Percentiles rank a stretch among this genome's conserved stretches.
Evolutionary conservation across 2,797 vertebrate species (phyloP).

Genomic region (Darevskia nairensis): DNA sequence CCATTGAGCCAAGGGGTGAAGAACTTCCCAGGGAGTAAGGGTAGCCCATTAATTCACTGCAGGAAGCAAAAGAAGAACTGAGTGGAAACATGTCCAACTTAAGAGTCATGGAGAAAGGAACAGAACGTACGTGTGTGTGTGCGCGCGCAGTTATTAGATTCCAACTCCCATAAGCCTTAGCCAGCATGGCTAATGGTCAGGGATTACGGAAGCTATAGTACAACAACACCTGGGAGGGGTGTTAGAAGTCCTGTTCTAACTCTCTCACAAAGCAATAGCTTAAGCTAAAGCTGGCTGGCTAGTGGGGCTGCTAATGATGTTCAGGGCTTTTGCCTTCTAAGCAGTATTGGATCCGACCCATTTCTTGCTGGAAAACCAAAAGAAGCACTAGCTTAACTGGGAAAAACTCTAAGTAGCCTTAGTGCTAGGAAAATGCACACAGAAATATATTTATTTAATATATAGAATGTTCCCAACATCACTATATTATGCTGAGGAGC

Average conservation of each 20-base stretch:
- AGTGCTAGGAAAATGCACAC: neutral
- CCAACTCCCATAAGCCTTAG: neutral
- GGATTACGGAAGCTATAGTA: neutral
- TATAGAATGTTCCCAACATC: neutral
- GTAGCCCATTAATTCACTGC: constrained; percentile 44
- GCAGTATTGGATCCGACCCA: neutral
- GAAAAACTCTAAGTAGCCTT: neutral
- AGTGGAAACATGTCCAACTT: neutral
- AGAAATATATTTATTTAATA: neutral
- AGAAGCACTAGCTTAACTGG: neutral
- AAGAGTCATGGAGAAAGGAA: too few relatives aligned
- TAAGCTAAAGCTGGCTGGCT: neutral
- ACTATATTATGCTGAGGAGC: neutral
- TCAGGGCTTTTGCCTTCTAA: neutral
- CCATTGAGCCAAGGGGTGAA: neutral
- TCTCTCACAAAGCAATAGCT: neutral
- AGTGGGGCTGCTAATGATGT: neutral
- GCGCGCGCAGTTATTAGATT: neutral
- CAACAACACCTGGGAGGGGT: neutral
- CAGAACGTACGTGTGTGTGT: too few relatives aligned
- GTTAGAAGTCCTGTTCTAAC: neutral
- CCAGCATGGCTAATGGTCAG: neutral
- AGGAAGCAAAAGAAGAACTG: neutral
- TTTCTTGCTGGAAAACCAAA: neutral
- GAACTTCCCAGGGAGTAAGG: neutral